Conservation (phyloP, 2,797 vertebrate species). For the Sebastolobus altivelis region DNA sequence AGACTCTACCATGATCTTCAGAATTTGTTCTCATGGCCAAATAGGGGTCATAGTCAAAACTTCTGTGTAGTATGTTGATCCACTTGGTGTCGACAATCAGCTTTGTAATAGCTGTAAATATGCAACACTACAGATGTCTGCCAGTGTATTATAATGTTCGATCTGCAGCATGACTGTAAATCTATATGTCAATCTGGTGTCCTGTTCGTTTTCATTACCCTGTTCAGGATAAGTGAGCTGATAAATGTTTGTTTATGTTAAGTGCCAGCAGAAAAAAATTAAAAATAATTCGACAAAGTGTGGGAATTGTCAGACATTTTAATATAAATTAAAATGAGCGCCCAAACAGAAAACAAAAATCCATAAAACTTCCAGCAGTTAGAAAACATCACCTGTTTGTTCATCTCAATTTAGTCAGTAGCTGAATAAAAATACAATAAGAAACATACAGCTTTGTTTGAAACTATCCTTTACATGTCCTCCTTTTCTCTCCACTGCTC, state of each 20-base stretch:
- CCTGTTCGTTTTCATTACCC: neutral
- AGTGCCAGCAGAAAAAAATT: neutral
- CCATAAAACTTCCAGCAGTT: slow-evolving; percentile 82
- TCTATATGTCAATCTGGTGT: neutral
- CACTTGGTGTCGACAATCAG: neutral
- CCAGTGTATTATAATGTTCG: slow-evolving; percentile 2
- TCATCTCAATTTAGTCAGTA: slow-evolving; percentile 74
- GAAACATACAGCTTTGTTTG: slow-evolving; percentile 76
- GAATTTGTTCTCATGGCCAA: neutral
- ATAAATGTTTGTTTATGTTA: neutral
- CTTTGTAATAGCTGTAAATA: slow-evolving; percentile 4
- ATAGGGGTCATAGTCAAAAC: neutral
- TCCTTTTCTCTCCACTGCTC: slow-evolving; percentile 11
- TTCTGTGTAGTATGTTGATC: neutral
- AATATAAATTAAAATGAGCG: slow-evolving; percentile 85
- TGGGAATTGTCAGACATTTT: slow-evolving; percentile 81
- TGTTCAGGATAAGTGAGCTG: neutral
- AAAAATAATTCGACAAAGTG: neutral
- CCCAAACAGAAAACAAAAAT: slow-evolving; percentile 79
- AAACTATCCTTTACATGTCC: slow-evolving; percentile 50
- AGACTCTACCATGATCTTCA: neutral
- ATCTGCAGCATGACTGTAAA: slow-evolving; percentile 17
- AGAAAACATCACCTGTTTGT: slow-evolving; percentile 80
- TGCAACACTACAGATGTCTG: slow-evolving; percentile 40
- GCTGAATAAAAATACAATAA: slow-evolving; percentile 83